phyloP scores from a whole-genome alignment of 2,888 invertebrate species.

The Meteorus cinctellus region DNA sequence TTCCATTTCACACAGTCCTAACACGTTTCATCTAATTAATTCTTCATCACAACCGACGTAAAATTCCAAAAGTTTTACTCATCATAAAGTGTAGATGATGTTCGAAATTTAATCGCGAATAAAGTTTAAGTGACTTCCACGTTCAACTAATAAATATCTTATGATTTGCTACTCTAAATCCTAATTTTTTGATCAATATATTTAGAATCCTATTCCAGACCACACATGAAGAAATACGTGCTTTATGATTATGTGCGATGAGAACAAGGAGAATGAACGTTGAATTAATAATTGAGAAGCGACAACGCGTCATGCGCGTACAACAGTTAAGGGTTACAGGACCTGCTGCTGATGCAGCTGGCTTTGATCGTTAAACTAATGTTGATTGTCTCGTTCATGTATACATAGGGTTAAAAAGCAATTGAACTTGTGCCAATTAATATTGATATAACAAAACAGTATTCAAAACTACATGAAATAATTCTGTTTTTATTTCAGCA shows the following conservation, averaged over 20 bases:
- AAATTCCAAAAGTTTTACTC: not conserved
- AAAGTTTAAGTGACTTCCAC: constrained; percentile 25
- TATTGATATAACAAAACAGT: constrained; percentile 47
- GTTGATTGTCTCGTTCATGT: constrained; percentile 60
- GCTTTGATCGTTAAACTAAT: constrained; percentile 60
- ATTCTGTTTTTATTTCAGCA: not conserved
- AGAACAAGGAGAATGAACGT: constrained; percentile 10
- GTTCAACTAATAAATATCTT: constrained; percentile 20
- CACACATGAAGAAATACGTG: not conserved
- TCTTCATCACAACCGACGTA: not conserved
- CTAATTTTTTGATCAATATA: constrained; percentile 26
- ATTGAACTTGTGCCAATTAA: constrained; percentile 61
- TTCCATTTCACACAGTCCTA: not conserved
- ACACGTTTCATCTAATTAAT: not conserved
- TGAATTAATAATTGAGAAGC: constrained; percentile 18
- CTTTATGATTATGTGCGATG: constrained; percentile 19
- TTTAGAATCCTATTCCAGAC: constrained; percentile 18
- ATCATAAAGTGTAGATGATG: not conserved
- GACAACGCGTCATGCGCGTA: constrained; percentile 4
- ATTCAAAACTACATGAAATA: not conserved
- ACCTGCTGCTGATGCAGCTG: constrained; percentile 61
- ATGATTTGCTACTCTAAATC: constrained; percentile 18
- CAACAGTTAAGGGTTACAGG: not conserved
- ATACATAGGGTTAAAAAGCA: constrained; percentile 64
- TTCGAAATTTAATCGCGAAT: constrained; percentile 19